Base-by-base conservation (phyloP, 2,113 vertebrate genomes). In the Chaetodon trifascialis region DNA sequence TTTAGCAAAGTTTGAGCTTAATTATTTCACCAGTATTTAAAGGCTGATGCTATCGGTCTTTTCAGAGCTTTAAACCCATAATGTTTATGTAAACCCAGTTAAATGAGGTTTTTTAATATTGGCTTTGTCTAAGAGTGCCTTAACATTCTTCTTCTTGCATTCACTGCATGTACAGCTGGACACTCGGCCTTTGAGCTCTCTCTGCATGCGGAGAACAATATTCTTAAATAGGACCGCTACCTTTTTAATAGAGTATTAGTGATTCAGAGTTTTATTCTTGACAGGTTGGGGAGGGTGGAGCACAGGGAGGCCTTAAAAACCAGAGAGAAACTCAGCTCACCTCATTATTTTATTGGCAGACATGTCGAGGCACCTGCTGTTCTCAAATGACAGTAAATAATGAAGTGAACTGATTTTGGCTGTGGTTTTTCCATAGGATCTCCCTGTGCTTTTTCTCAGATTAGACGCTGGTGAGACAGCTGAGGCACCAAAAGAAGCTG, bases 331-430 rank as follows among this genome's bases (percentile, higher is more conserved):
- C 23, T 70, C 51, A 0, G 17, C 42, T 65, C 40, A 19, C 51
- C 49, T 59, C 47, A 30, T 82, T 77, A 62, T 66, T 66, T 71
- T 14, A 68, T 12, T n/a, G 42, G 55, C 56, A 54, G 51, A 80
- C 73, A 16, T 59, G 85, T 71, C 44, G 73, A 78, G 76, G 54
- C 85, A 71, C 47, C 49, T 65, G 74, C 58, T 9, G 10, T 58
- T 59, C 70, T 73, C 72, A 65, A 34, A n/a, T 11, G 59, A 65
- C 36, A 65, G 44, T 56, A 74, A 66, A 75, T 71, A 73, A 69
- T 52, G 11, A 66, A 64, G 69, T 44, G 63, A 79, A 34, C n/a
- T 17, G 5, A 30, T 60, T 65, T 23, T 65, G 63, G 47, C 65
- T 63, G 25, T 19, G 58, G 4, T 17, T 47, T 64, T 73, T 76